Evolutionary conservation across 1,140 invertebrate species (phyloP).

Genomic region (Antheraea pernyi): DNA sequence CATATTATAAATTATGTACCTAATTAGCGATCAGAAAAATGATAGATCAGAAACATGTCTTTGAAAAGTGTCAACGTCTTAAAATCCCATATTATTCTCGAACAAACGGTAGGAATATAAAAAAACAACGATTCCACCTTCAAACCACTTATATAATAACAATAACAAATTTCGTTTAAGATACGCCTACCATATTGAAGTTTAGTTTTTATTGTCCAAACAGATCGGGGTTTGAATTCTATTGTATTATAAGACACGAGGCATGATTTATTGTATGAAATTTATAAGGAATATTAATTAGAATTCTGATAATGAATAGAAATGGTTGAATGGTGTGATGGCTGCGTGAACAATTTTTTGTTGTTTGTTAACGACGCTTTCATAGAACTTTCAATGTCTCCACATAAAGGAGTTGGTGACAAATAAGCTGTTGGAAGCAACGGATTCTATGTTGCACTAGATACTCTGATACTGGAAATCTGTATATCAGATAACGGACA

Average conservation of each 20-base stretch:
- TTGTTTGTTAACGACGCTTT: background rate
- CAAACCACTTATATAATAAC: background rate
- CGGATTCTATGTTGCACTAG: background rate
- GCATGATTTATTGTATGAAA: constrained; percentile 29
- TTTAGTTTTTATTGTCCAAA: background rate
- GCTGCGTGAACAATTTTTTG: background rate
- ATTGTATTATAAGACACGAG: constrained; percentile 20
- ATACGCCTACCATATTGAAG: constrained; percentile 2
- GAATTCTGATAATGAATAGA: constrained; percentile 17
- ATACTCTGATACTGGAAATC: background rate
- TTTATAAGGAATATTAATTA: constrained; percentile 32
- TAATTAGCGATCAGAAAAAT: too few relatives aligned
- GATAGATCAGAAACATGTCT: too few relatives aligned
- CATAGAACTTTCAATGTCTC: background rate
- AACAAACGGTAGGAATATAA: background rate
- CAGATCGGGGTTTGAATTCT: constrained; percentile 13
- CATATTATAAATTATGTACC: too few relatives aligned
- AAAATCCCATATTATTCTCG: too few relatives aligned
- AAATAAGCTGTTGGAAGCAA: background rate
- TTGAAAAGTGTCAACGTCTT: too few relatives aligned
- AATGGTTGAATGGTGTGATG: background rate
- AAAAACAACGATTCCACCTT: background rate
- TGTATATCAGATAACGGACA: too few relatives aligned
- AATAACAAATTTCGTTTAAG: constrained; percentile 1
- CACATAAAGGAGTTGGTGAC: background rate